phyloP scores from a whole-genome alignment of 2,797 vertebrate species.

The Anguilla pacifica region DNA sequence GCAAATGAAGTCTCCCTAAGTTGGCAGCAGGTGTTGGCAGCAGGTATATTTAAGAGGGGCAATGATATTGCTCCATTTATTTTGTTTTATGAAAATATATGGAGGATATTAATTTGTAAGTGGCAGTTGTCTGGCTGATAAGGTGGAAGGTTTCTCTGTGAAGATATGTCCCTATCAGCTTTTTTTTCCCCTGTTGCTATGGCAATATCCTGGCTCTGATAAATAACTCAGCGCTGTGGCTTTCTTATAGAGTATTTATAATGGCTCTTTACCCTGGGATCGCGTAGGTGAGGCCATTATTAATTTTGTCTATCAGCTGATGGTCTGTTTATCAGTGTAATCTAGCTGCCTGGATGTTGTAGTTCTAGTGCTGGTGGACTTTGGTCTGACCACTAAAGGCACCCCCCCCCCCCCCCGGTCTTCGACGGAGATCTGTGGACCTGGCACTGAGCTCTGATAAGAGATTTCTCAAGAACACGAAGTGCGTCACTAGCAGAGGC shows the following conservation, averaged over 20 bases:
- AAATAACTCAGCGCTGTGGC: not conserved
- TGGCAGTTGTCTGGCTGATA: not conserved
- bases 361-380: constrained; percentile 38
- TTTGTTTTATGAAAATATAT: constrained; percentile 14
- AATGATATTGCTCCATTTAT: not conserved
- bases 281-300: not conserved
- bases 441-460: constrained; percentile 43
- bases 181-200: not conserved
- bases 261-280: not conserved
- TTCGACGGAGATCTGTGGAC: constrained; percentile 39
- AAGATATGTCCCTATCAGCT: not conserved
- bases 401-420: constrained; percentile 48
- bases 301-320: too few species aligned
- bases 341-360: constrained; percentile 1
- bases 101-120: not conserved
- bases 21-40: not conserved
- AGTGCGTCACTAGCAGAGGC: constrained; percentile 1
- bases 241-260: not conserved
- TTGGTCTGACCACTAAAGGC: constrained; percentile 38
- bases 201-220: not conserved
- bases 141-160: not conserved
- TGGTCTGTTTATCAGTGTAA: constrained; percentile 4
- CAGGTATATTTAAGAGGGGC: not conserved
- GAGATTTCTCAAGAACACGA: constrained; percentile 23
- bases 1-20: constrained; percentile 11